Evolutionary conservation across 2,113 vertebrate genomes (phyloP), one percentile per base, ranked within the genome.

Genomic region (Ameiurus melas): DNA sequence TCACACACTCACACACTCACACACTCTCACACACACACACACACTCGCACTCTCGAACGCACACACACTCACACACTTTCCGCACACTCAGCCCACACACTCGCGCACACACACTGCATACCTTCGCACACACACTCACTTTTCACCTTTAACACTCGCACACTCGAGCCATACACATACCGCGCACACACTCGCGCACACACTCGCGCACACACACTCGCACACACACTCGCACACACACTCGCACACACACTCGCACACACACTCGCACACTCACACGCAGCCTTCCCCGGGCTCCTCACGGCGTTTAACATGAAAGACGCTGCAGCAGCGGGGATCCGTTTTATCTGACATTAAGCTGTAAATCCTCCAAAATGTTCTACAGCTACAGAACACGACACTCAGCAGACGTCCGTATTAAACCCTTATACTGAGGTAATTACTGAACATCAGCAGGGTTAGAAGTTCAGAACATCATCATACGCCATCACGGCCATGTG

Each of bases 331-430:
- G 73, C 73, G 12, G 75, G 55, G 43, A 33, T 33, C 75, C 12
- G 19, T 55, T 66, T 81, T 20, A 80, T 87, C 62, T 87, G 77
- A 81, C 47, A 62, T 39, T 81, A 81, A 57, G n/a, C 62, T 81
- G 2, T 66, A 86, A 79, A 80, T 68, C 68, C 22, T 39, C 30
- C 16, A 57, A 13, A 14, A 14, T 39, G 70, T 57, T 36, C 51
- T 64, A 27, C 17, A 75, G 19, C 71, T 75, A 6, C 36, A 43
- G 71, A 75, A 25, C 71, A 20, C 36, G 17, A 75, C 17, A 9
- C 6, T 39, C 70, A 19, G 71, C 68, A 19, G 16, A 19, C 1
- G 4, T 71, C 68, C 5, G 68, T 10, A 3, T 19, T 36, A 71
- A 33, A 71, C 68, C 30, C 19, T 71, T 36, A 36, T 3, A 19